Evolutionary conservation across 92 coral and sea anemone genomes (phyloP), one percentile per base, ranked within the genome.

Genomic region (Heliopora coerulea): DNA sequence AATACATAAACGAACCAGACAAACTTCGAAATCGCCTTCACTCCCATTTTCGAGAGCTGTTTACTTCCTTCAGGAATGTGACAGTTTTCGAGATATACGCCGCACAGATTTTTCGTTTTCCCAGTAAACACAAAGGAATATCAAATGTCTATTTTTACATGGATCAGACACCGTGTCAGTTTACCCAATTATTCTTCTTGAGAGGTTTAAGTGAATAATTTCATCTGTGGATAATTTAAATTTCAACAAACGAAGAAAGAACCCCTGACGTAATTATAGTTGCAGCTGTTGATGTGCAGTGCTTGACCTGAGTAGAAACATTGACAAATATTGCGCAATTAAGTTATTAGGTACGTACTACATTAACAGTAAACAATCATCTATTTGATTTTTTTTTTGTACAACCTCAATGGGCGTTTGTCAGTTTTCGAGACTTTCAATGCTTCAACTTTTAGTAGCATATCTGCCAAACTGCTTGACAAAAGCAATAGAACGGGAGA

Each of bases 141-240:
- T 67, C 74, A 44, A 26, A 67, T 67, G 59, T 67, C 74, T 67
- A 30, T 56, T 46, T 44, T 48, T 49, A 26, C 26, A 44, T n/a
- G 39, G 37, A 30, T 13, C 7, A 18, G 18, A 8, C 26, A 17
- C 26, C 10, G 33, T 15, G 24, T 26, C 44, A n/a, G 72, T 64
- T 33, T 64, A 64, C 72, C 19, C 39, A 54, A 64, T 14, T 28
- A 35, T 37, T 37, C 12, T 17, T 64, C 27, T 64, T 64, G 70
- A 64, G 31, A 35, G 70, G 25, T 52, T 5, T 23, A 40, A 18
- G 40, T 39, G 25, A 31, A 42, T 65, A 42, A 46, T 46, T 46
- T 46, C 52, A 46, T 46, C 52, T 2, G 14, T n/a, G 7, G n/a
- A n/a, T n/a, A n/a, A n/a, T n/a, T n/a, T n/a, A n/a, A n/a, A n/a